Base-by-base conservation (phyloP, 2,113 vertebrate genomes). In the mouse (Mus musculus) region DNA sequence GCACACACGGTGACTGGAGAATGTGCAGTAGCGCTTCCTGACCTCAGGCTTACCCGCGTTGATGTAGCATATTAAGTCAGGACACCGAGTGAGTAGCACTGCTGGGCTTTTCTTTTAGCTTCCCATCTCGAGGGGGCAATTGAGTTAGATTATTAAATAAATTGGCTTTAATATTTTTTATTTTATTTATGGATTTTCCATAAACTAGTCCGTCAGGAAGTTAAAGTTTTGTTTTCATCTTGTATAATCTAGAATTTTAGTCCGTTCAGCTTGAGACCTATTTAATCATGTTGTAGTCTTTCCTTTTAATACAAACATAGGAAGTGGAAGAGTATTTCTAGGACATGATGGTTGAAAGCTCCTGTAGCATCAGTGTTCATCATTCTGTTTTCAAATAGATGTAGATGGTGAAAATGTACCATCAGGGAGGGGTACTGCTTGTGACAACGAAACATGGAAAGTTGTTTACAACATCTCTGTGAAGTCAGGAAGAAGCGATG, bases 81-180 rank as follows among this genome's bases (percentile, higher is more conserved):
- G 69, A 86, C 33, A 88, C 75, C 65, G 33, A 73, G 22, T 52
- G 59, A 94, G 76, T 26, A 73, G 72, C 24, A 63, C 7, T 72
- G 28, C 69, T 75, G 69, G 59, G 42, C 54, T 39, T 71, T 71
- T 9, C 6, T 91, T 94, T 76, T 8, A 91, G 69, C 90, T 61
- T 8, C 91, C 3, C 28, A 88, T 67, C 73, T 12, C 30, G 9
- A 46, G 72, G 81, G 89, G 19, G 10, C 87, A 90, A 81, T 39
- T 77, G 22, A 88, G 54, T 94, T 78, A 91, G 61, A 22, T 95
- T 54, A 81, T 69, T 89, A 84, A 96, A 78, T 2, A 73, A 30
- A 89, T 86, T 14, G 89, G 24, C 93, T 72, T 96, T 49, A 4
- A 87, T 86, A 89, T 54, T 42, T 91, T 87, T 65, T 84, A 84